phyloP scores from a whole-genome alignment of 2,113 vertebrate species.

The Dicrurus megarhynchus region DNA sequence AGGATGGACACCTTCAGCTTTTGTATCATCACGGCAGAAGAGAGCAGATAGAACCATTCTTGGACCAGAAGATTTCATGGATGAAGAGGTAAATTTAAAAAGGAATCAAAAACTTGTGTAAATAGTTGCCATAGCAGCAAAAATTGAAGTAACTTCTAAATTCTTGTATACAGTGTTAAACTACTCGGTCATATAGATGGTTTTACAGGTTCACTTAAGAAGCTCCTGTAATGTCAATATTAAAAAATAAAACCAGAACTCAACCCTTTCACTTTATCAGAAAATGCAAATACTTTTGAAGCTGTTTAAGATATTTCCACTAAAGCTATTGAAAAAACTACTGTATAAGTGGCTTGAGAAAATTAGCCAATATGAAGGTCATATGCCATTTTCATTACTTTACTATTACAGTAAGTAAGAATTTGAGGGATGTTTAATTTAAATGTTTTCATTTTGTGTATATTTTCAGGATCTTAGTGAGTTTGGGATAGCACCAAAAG shows the following conservation, averaged over 20 bases:
- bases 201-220: background rate
- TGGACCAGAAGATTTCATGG: constrained; percentile 95
- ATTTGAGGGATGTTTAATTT: background rate
- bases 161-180: background rate
- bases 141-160: background rate
- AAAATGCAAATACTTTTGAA: background rate
- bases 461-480: constrained; percentile 87
- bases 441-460: background rate
- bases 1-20: constrained; percentile 94
- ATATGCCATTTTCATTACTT: background rate
- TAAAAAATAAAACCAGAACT: background rate
- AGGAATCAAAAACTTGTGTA: background rate
- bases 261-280: background rate
- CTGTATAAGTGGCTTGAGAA: background rate
- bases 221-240: background rate
- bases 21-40: constrained; percentile 90
- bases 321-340: background rate
- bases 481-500: constrained; percentile 90
- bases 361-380: background rate
- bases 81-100: constrained; percentile 85
- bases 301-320: background rate
- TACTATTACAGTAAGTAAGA: background rate
- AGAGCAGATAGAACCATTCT: constrained; percentile 79
- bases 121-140: background rate
- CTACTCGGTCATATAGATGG: background rate